Evolutionary conservation across 2,113 vertebrate species (phyloP), one percentile per base, ranked within the genome.

Genomic region (Rhabdornis inornatus): DNA sequence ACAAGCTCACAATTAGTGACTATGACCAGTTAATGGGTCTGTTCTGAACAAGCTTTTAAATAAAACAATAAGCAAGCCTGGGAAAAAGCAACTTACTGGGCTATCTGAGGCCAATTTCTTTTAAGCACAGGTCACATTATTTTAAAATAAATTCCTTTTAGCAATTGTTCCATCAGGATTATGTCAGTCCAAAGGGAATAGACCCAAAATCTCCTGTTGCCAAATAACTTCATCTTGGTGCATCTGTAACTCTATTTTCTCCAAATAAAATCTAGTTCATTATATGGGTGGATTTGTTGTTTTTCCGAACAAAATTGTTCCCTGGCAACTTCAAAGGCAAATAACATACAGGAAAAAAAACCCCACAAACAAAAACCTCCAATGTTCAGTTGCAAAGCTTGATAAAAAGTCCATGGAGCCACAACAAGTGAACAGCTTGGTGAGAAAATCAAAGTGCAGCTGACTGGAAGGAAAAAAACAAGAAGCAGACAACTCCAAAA

Each of bases 1-100:
- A 92, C 86, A 95, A 95, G 65, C 94, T 89, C 57, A 61, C 59
- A 91, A 83, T 83, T 87, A 89, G 57, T 31, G 69, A 87, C 37
- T 74, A 57, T 47, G 56, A 89, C 37, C 84, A 75, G 42, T 79
- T 87, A 94, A 87, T 64, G 33, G 74, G 33, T 82, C 45, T 84
- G n/a, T 68, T 89, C 74, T 72, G 53, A 92, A 87, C 4, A 17
- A 89, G 69, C 59, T 89, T 89, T 95, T 91, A 87, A 92, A 87
- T 65, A 72, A 91, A 92, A 87, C 83, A 89, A 81, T 53, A 71
- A 95, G 22, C 65, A 49, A 92, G 69, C 28, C 61, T 69, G 37
- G 87, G 83, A 79, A 95, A 95, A 95, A 76, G 15, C 69, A 83
- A 49, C 59, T 68, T 68, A 22, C 40, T 61, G 24, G 13, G 37